Conservation (phyloP, 2,888 invertebrate genomes). For the Drosophila tripunctata region DNA sequence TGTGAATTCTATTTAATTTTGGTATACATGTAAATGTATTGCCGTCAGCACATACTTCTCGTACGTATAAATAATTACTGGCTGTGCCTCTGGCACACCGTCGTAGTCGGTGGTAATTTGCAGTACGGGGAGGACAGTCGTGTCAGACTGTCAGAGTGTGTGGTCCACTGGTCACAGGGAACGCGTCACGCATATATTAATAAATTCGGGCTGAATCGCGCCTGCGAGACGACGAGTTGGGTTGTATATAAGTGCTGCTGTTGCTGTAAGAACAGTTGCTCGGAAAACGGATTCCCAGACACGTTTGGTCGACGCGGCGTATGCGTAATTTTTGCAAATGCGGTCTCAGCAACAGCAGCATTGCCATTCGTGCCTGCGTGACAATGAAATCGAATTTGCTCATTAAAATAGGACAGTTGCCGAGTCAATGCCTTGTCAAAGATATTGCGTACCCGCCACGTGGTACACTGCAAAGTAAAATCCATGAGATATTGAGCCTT, state of each 20-base stretch:
- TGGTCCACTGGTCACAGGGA: constrained; percentile 47
- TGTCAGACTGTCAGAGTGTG: constrained; percentile 6
- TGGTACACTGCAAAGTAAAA: constrained; percentile 11
- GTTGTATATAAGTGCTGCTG: constrained; percentile 31
- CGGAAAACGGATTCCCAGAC: constrained; percentile 68
- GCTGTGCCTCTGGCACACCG: constrained; percentile 18
- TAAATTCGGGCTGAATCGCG: constrained; percentile 49
- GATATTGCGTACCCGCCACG: constrained; percentile 21
- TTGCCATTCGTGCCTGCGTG: constrained; percentile 46
- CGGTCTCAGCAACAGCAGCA: constrained; percentile 6
- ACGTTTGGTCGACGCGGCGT: constrained; percentile 67
- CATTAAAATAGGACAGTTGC: constrained; percentile 68
- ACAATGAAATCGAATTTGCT: constrained; percentile 78
- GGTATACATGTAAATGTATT: constrained; percentile 17
- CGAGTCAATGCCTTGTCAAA: constrained; percentile 10
- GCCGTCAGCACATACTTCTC: neutral
- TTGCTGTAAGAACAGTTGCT: constrained; percentile 11
- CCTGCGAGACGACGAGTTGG: constrained; percentile 10
- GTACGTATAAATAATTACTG: constrained; percentile 48
- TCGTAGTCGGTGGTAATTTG: constrained; percentile 7
- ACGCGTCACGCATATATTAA: constrained; percentile 76
- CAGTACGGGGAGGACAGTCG: neutral
- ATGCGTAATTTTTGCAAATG: constrained; percentile 64
- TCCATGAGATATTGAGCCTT: constrained; percentile 43
- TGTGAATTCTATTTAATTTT: constrained; percentile 35